phyloP scores from a whole-genome alignment of 2,888 invertebrate species.

The Tryphoninae sp. region DNA sequence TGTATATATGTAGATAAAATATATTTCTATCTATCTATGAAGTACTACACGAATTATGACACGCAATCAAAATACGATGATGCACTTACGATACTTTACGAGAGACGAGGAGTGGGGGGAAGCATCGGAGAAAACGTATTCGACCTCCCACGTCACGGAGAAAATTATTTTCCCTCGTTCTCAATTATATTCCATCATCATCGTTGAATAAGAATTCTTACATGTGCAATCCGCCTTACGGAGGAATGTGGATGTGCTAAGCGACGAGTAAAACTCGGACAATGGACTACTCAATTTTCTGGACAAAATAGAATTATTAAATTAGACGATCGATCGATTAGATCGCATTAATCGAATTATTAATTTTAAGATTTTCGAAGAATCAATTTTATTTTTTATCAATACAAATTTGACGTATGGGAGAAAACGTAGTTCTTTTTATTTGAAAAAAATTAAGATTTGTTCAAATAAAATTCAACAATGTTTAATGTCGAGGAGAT shows the following conservation, averaged over 20 bases:
- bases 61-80: conserved; percentile 66
- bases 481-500: no score
- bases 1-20: neutral
- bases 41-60: conserved; percentile 44
- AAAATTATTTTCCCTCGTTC: conserved; percentile 54
- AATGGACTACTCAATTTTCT: no score
- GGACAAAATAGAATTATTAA: no score
- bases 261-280: no score
- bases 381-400: no score
- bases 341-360: no score
- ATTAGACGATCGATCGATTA: no score
- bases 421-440: no score
- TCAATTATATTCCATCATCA: conserved; percentile 22
- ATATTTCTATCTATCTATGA: conserved; percentile 9
- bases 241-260: neutral
- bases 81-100: conserved; percentile 62
- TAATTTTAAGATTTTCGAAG: no score
- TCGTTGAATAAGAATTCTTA: conserved; percentile 28
- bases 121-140: conserved; percentile 30
- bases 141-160: conserved; percentile 14
- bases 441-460: no score
- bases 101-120: conserved; percentile 9
- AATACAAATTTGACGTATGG: no score
- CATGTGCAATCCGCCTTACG: neutral
- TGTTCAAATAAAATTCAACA: no score